Evolutionary conservation across 2,113 vertebrate species (phyloP), one percentile per base, ranked within the genome.

Genomic region (Colius striatus): DNA sequence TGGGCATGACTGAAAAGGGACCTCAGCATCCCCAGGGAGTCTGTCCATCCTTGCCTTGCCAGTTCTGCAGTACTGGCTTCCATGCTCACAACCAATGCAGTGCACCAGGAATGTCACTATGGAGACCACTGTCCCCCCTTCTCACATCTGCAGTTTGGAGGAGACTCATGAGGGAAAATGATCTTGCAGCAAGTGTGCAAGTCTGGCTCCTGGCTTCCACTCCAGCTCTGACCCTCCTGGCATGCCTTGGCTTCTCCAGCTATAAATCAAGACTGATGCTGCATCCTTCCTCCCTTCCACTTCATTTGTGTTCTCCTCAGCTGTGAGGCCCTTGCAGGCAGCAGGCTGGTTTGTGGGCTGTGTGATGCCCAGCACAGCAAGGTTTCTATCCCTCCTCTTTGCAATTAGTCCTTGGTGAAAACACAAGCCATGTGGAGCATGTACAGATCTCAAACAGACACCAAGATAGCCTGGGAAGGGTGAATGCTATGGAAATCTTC

Each of bases 101-200:
- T 1, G 8, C 43, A 18, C 11, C 18, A n/a, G 45, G 43, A 27
- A 26, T 1, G 72, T 0, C 25, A 9, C 13, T 10, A 23, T 0
- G 50, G 60, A 61, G 36, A n/a, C 26, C 7, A 1, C 74, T 5
- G 47, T 14, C 72, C 47, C 32, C 30, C 32, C 73, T 73, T 29
- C 38, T 27, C 47, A 17, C 0, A 2, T 34, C 74, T 66, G 45
- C 20, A n/a, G 34, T 1, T 45, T 0, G 16, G 75, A 53, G 55
- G 20, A 50, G 72, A 29, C 27, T 53, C 5, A 13, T 72, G 57
- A 70, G 22, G 47, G 50, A 50, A 66, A 84, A 41, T 2, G 57
- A 36, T 58, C n/a, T 32, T 12, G 62, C 14, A 57, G 70, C 53
- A 88, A 62, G 78, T 11, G 41, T 1, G 1, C 2, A 3, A 60